A percentile compares a stretch with the other conserved stretches of the same genome.
phyloP scores from a whole-genome alignment of 2,113 vertebrate genomes.

The Phrynosoma platyrhinos region DNA sequence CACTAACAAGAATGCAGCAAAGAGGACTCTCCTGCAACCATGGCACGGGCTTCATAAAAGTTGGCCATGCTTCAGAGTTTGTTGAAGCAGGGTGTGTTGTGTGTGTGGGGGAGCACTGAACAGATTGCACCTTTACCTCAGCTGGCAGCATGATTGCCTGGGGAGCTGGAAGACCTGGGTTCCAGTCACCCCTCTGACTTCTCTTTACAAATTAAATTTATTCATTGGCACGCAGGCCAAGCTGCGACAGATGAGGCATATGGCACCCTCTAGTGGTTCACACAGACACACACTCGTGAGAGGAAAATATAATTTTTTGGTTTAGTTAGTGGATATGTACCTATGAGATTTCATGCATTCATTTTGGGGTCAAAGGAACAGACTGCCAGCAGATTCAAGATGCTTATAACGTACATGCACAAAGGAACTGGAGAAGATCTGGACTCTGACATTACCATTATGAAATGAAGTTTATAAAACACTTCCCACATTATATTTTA shows the following conservation, averaged over 20 bases:
- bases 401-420: not conserved
- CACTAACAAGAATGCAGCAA: not conserved
- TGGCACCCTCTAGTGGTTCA: conserved; percentile 63
- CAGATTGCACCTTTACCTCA: conserved; percentile 52
- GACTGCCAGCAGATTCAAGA: not conserved
- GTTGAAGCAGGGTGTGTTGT: not conserved
- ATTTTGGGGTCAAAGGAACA: not conserved
- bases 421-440: conserved; percentile 4
- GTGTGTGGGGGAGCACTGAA: not conserved
- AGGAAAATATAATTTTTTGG: not conserved
- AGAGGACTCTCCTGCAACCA: conserved; percentile 28
- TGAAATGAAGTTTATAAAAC: conserved; percentile 41
- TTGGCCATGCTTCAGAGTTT: conserved; percentile 16
- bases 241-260: not conserved
- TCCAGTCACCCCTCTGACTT: conserved; percentile 38
- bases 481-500: not conserved
- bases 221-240: conserved; percentile 14
- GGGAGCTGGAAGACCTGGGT: not conserved
- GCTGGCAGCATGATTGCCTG: conserved; percentile 31
- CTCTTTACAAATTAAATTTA: conserved; percentile 41
- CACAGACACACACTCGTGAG: not conserved
- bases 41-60: conserved; percentile 47
- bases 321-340: not conserved
- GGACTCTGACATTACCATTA: conserved; percentile 14
- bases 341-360: not conserved